These are phyloP conservation scores for Cinara cedri DNA, from an alignment of 2,888 invertebrate genomes.

Conservation along the genomic window DNA sequence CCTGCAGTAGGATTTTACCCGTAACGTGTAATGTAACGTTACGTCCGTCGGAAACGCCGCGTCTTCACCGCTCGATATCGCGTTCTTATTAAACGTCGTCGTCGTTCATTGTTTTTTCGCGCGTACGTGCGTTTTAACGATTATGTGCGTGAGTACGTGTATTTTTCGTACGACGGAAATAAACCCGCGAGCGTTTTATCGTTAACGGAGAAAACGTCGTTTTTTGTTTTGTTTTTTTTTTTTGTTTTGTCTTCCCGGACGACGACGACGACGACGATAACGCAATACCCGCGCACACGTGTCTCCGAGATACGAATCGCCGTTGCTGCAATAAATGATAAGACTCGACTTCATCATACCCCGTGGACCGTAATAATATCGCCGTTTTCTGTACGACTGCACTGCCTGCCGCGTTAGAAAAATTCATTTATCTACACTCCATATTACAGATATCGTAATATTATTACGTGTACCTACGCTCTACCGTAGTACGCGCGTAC, in stretches of 20 bases:
- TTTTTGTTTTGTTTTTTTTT: not conserved
- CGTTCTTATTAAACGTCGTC: not conserved
- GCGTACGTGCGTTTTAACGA: not conserved
- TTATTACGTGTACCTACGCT: not conserved
- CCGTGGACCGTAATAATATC: not conserved
- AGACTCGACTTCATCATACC: slow-evolving; percentile 13
- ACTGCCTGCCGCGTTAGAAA: too few species aligned
- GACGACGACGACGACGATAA: not conserved
- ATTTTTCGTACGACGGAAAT: not conserved
- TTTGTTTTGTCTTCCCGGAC: not conserved
- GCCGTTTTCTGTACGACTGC: not conserved
- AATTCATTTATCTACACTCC: too few species aligned
- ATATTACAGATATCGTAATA: too few species aligned
- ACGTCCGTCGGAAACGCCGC: not conserved
- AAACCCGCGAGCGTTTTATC: not conserved
- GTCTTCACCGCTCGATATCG: not conserved
- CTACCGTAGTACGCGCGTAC: too few species aligned
- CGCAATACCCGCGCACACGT: slow-evolving; percentile 11
- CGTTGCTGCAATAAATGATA: too few species aligned
- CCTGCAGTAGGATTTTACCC: too few species aligned
- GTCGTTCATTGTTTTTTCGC: not conserved
- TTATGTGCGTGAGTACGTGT: not conserved
- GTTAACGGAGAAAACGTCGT: not conserved
- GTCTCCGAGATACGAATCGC: slow-evolving; percentile 6
- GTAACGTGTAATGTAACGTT: too few species aligned